Evolutionary conservation across 2,113 vertebrate genomes (phyloP).

Genomic region (Peromyscus leucopus): DNA sequence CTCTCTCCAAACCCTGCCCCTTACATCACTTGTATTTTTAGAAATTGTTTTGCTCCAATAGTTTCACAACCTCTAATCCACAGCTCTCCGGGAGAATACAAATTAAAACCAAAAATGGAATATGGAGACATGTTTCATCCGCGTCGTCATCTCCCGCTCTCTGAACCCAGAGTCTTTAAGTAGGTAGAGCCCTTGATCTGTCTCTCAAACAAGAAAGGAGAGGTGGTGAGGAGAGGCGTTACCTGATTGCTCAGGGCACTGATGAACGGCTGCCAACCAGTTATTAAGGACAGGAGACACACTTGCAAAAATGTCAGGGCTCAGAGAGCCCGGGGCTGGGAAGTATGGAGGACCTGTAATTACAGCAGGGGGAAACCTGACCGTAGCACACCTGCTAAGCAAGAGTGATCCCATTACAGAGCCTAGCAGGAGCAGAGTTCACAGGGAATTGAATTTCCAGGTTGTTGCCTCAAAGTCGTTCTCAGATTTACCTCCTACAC

Average conservation of each 20-base stretch:
- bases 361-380: constrained; percentile 35
- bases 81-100: constrained; percentile 77
- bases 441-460: constrained; percentile 13
- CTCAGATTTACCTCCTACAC: constrained; percentile 56
- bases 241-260: background rate
- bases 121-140: constrained; percentile 71
- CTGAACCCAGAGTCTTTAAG: constrained; percentile 49
- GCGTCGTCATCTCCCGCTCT: constrained; percentile 55
- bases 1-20: constrained; percentile 54
- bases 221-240: background rate
- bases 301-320: constrained; percentile 36
- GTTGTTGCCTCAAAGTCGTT: constrained; percentile 15
- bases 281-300: constrained; percentile 51
- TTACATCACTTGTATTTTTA: constrained; percentile 82
- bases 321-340: background rate
- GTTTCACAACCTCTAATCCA: constrained; percentile 81
- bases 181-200: constrained; percentile 65
- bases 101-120: constrained; percentile 84
- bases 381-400: background rate
- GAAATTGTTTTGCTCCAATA: constrained; percentile 79
- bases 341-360: constrained; percentile 45
- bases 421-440: background rate
- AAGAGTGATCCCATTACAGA: background rate
- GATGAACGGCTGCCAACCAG: constrained; percentile 27
- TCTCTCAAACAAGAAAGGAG: constrained; percentile 37